These are phyloP conservation scores for Apeltes quadracus DNA, from an alignment of 2,113 vertebrate genomes.

Conservation along the genomic window DNA sequence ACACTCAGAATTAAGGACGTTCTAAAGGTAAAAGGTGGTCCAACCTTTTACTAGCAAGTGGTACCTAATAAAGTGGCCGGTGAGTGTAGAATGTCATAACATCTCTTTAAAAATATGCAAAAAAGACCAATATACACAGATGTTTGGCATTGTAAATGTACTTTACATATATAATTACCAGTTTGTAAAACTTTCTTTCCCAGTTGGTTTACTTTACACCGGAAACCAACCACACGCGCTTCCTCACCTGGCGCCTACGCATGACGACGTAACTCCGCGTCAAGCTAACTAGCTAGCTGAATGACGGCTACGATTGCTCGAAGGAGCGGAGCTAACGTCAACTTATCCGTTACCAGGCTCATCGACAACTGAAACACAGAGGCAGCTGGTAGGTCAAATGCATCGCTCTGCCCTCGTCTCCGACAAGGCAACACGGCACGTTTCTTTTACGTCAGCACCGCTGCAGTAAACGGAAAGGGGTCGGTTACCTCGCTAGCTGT, in stretches of 20 bases:
- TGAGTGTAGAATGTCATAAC: too few species aligned
- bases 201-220: not conserved
- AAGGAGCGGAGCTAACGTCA: slow-evolving; percentile 25
- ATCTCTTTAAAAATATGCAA: too few species aligned
- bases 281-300: slow-evolving; percentile 22
- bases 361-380: slow-evolving; percentile 2
- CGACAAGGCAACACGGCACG: fast-evolving
- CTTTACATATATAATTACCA: too few species aligned
- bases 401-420: fast-evolving
- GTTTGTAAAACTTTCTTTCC: not conserved
- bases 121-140: too few species aligned
- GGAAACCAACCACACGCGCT: not conserved
- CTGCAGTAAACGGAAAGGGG: not conserved
- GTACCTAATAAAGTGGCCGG: too few species aligned
- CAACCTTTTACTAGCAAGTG: too few species aligned
- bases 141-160: too few species aligned
- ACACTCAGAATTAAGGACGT: too few species aligned
- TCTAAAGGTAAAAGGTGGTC: too few species aligned
- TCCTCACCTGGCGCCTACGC: not conserved
- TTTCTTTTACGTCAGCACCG: not conserved
- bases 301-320: not conserved
- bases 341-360: not conserved
- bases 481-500: slow-evolving; percentile 15
- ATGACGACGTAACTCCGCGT: slow-evolving; percentile 47
- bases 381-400: slow-evolving; percentile 46